A percentile compares a stretch with the other conserved stretches of the same genome.
Conservation (phyloP, 2,888 invertebrate species). For the Romanomermis culicivorax region DNA sequence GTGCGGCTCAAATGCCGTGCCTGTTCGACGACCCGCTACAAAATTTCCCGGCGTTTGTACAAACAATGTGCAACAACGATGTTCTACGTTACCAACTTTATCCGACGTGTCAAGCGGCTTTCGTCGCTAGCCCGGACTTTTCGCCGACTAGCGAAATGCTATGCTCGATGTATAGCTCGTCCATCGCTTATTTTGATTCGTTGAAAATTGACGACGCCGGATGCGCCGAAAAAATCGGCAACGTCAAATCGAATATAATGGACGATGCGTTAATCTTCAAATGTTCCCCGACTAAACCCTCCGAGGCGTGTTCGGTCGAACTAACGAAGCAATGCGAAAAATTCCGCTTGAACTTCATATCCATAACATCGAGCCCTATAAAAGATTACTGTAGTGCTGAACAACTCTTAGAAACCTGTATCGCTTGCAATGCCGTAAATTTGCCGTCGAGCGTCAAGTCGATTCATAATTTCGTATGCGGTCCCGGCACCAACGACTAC, state of each 20-base stretch:
- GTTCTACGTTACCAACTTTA: no score
- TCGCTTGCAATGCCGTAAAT: not conserved
- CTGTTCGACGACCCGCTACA: not conserved
- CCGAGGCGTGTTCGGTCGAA: not conserved
- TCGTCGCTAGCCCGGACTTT: no score
- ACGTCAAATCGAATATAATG: no score
- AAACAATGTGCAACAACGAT: not conserved
- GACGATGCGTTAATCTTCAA: no score
- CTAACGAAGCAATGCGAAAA: not conserved
- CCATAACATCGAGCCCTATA: not conserved
- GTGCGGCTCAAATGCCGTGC: not conserved
- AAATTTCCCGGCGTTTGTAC: not conserved
- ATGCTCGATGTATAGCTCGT: no score
- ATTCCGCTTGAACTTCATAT: not conserved
- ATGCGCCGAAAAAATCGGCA: no score
- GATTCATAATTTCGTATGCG: not conserved
- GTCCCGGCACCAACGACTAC: not conserved
- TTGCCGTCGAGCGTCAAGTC: not conserved
- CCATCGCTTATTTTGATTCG: no score
- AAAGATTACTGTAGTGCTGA: not conserved
- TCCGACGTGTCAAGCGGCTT: no score
- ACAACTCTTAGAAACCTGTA: not conserved
- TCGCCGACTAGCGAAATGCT: no score
- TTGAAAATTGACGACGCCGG: no score
- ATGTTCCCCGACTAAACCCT: no score